Evolutionary conservation across 2,113 vertebrate species (phyloP), one percentile per base, ranked within the genome.

Genomic region (Oncorhynchus gorbuscha): DNA sequence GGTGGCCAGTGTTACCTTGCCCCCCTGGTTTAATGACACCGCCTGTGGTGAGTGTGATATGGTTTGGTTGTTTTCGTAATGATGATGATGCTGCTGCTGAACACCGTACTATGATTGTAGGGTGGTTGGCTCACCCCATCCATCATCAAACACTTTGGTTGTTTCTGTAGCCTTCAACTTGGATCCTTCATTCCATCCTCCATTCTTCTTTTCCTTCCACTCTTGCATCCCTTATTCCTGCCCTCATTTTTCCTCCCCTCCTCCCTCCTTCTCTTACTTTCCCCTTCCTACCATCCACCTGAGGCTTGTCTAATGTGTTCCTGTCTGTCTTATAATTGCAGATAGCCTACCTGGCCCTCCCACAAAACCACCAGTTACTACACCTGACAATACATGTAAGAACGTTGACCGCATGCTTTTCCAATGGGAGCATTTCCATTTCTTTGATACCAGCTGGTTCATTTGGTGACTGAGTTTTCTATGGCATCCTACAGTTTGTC

Each of bases 11-110:
- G 89, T 93, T 68, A 76, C 83, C 70, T 80, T 94, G 30, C 77
- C 79, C 18, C 22, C 90, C 24, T 95, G 94, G 94, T 85, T 84
- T 80, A 83, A 75, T 28, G 77, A 75, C 28, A 93, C 93, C 20
- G 79, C 83, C 66, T 95, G 94, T 82, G 92, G 93, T 94, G 75
- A 87, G 90, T 79, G 18, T 7, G 26, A 1, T 14, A 55, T 16
- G 12, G 51, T 55, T 18, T 35, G 66, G 5, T 69, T 18, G 16
- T 55, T 55, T 2, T 8, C 1, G 16, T 18, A 30, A n/a, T 39
- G 65, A 32, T 16, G 32, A 6, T 35, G 28, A 35, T 13, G 28
- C 24, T 30, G 22, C 39, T 39, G 39, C 7, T 8, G 39, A 39
- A 39, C 39, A 51, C 49, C 14, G 1, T 51, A 18, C 51, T 55